Evolutionary conservation across 1,140 invertebrate species (phyloP).

Genomic region (Cydia pomonella): DNA sequence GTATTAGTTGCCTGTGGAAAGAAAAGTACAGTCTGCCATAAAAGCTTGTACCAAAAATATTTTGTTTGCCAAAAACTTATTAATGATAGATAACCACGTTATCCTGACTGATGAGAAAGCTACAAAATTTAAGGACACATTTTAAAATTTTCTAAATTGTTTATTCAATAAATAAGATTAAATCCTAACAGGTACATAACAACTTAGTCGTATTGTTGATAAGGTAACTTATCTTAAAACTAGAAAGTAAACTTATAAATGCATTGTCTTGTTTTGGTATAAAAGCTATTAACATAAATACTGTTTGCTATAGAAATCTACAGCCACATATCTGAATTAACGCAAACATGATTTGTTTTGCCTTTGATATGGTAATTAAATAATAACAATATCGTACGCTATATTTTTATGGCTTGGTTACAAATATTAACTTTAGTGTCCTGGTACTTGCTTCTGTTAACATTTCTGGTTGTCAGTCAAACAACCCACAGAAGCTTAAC

Average conservation of each 20-base stretch:
- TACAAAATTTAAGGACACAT: background rate
- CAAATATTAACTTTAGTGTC: too few species aligned
- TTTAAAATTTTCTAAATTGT: too few species aligned
- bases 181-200: constrained; percentile 9
- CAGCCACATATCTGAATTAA: background rate
- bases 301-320: too few species aligned
- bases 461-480: too few species aligned
- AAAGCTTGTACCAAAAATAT: too few species aligned
- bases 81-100: background rate
- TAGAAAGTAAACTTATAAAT: background rate
- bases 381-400: background rate
- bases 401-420: too few species aligned
- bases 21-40: too few species aligned
- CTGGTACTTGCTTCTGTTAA: too few species aligned
- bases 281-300: constrained; percentile 6
- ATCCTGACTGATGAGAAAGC: background rate
- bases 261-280: constrained; percentile 12
- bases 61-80: too few species aligned
- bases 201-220: background rate
- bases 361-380: background rate
- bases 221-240: background rate
- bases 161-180: constrained; percentile 9
- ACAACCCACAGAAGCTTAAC: too few species aligned
- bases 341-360: background rate
- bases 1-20: too few species aligned